These are phyloP conservation scores for Rhabdophis nuchalis DNA, from an alignment of 2,797 vertebrate genomes.

Conservation along the genomic window DNA sequence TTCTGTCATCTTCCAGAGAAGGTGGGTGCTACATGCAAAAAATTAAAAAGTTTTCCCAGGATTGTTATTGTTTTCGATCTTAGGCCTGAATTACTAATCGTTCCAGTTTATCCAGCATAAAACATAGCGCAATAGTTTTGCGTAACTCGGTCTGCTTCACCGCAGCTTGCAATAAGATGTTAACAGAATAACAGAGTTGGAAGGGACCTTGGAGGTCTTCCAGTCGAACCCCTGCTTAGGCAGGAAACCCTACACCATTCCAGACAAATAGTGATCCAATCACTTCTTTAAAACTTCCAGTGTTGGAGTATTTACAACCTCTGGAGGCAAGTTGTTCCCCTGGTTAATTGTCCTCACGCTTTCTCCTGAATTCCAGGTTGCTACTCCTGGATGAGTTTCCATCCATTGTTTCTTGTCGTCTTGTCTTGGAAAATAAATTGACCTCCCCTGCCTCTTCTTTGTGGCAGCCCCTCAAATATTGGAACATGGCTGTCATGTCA, in stretches of 20 bases:
- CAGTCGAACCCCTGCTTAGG: background rate
- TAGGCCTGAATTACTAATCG: background rate
- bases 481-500: too few relatives aligned
- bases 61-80: background rate
- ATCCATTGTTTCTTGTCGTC: too few relatives aligned
- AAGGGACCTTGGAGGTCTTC: background rate
- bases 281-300: too few relatives aligned
- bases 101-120: background rate
- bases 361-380: too few relatives aligned
- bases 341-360: too few relatives aligned
- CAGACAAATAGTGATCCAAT: too few relatives aligned
- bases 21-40: background rate
- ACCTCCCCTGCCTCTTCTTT: too few relatives aligned
- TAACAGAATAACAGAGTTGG: background rate
- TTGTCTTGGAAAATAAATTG: too few relatives aligned
- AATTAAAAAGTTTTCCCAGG: background rate
- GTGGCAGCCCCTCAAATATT: too few relatives aligned
- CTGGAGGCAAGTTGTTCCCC: too few relatives aligned
- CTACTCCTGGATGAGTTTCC: too few relatives aligned
- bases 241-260: background rate
- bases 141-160: background rate
- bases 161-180: background rate
- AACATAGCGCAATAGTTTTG: background rate
- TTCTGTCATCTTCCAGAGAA: background rate
- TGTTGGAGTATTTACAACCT: too few relatives aligned